Evolutionary conservation across 2,888 invertebrate genomes (phyloP).

Genomic region (Drosophila pseudotalamancana): DNA sequence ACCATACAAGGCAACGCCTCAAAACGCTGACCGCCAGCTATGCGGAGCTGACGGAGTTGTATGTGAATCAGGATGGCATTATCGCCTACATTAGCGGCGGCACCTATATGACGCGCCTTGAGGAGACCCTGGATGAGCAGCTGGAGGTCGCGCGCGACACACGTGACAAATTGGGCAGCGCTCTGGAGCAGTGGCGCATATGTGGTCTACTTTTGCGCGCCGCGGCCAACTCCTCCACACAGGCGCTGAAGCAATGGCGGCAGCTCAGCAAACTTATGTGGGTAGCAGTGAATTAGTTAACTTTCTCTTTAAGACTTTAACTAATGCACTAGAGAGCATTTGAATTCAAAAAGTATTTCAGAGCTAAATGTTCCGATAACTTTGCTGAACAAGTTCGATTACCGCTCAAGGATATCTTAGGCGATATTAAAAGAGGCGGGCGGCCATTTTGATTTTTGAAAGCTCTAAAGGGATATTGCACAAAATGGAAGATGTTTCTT

Average conservation of each 20-base stretch:
- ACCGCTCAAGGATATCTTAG: background rate
- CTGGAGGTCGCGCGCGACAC: slow-evolving; percentile 82
- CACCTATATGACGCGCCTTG: slow-evolving; percentile 82
- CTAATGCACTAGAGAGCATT: background rate
- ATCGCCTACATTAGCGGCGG: slow-evolving; percentile 83
- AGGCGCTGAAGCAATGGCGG: slow-evolving; percentile 80
- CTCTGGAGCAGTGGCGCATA: slow-evolving; percentile 84
- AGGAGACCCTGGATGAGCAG: slow-evolving; percentile 82
- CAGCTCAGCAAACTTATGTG: slow-evolving; percentile 73
- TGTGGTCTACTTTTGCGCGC: slow-evolving; percentile 81
- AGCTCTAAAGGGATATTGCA: background rate
- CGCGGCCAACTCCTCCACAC: slow-evolving; percentile 80
- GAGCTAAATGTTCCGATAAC: background rate
- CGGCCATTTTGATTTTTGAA: background rate
- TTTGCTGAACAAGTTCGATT: background rate
- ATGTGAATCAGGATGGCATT: slow-evolving; percentile 83
- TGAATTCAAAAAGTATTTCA: background rate
- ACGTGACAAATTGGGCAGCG: slow-evolving; percentile 83
- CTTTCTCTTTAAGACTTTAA: too few relatives aligned
- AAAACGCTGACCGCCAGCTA: slow-evolving; percentile 76
- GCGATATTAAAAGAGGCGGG: background rate
- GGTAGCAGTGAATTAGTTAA: slow-evolving; percentile 4
- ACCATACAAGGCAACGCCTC: slow-evolving; percentile 80
- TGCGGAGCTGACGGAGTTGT: slow-evolving; percentile 79
- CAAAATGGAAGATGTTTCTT: background rate